These are phyloP conservation scores for Chloroclysta siterata DNA, from an alignment of 2,888 invertebrate genomes.

Conservation along the genomic window DNA sequence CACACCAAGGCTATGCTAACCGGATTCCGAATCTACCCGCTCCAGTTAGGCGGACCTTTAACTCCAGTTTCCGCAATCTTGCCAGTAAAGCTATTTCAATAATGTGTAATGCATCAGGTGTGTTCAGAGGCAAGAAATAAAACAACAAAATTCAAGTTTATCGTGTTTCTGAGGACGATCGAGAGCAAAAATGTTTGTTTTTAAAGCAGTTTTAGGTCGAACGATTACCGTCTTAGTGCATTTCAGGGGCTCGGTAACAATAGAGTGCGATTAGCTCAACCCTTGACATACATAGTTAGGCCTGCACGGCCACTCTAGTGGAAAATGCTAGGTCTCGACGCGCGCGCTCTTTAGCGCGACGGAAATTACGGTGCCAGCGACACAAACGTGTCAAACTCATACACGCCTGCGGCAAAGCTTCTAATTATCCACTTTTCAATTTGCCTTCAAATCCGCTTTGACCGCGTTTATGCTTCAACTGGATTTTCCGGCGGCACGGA, in stretches of 20 bases:
- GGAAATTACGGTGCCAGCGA: constrained; percentile 49
- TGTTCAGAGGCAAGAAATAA: constrained; percentile 11
- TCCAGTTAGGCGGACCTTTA: constrained; percentile 81
- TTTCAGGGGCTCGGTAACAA: constrained; percentile 76
- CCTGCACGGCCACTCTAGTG: constrained; percentile 75
- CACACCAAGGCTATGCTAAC: constrained; percentile 79
- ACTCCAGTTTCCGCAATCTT: constrained; percentile 76
- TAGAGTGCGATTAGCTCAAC: constrained; percentile 76
- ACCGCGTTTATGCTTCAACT: constrained; percentile 13
- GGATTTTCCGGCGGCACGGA: constrained; percentile 20
- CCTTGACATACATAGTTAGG: constrained; percentile 80
- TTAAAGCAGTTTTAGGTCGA: constrained; percentile 45
- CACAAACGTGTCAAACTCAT: constrained; percentile 23
- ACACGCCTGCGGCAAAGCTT: constrained; percentile 12
- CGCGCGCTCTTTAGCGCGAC: constrained; percentile 56
- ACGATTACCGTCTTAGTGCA: constrained; percentile 52
- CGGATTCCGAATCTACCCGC: constrained; percentile 80
- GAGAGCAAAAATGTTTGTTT: constrained; percentile 16
- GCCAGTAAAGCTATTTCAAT: constrained; percentile 38
- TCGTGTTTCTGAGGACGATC: constrained; percentile 9
- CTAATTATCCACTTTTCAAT: constrained; percentile 20
- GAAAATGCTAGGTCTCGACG: constrained; percentile 77
- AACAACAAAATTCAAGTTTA: constrained; percentile 6
- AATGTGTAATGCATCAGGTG: constrained; percentile 33
- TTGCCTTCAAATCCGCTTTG: constrained; percentile 9